These are phyloP conservation scores for Eciton burchellii DNA, from an alignment of 1,140 invertebrate species.

Conservation along the genomic window DNA sequence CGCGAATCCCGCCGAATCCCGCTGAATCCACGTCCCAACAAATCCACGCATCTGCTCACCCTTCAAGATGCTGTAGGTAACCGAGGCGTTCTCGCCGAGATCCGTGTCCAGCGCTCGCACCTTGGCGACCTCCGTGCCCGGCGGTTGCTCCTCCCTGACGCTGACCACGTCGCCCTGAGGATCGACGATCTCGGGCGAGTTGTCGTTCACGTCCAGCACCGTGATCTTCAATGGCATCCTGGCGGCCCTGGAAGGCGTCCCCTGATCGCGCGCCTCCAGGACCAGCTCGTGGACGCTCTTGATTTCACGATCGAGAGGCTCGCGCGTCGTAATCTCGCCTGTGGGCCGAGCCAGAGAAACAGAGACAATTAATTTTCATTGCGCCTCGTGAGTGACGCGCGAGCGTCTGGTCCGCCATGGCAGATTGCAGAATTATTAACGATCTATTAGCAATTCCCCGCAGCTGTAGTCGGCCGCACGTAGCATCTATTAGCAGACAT, in stretches of 20 bases:
- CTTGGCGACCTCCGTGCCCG: constrained; percentile 93
- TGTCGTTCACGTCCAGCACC: constrained; percentile 96
- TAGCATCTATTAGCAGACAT: constrained; percentile 22
- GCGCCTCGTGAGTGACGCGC: neutral
- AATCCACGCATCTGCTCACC: constrained; percentile 83
- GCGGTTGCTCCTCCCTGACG: constrained; percentile 94
- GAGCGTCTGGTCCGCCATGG: neutral
- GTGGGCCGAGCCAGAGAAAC: constrained; percentile 8
- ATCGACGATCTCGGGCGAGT: constrained; percentile 94
- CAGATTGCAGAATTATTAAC: constrained; percentile 41
- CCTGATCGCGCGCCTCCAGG: constrained; percentile 94
- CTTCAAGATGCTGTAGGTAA: constrained; percentile 94
- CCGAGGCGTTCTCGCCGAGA: constrained; percentile 93
- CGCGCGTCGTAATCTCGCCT: constrained; percentile 94
- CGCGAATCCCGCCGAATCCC: neutral
- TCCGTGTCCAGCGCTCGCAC: constrained; percentile 95
- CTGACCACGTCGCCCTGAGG: constrained; percentile 94
- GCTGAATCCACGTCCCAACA: neutral
- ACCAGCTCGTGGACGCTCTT: constrained; percentile 92
- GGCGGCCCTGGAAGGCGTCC: constrained; percentile 90
- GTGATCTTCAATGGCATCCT: constrained; percentile 91
- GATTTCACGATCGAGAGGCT: constrained; percentile 93
- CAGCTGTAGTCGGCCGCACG: constrained; percentile 4
- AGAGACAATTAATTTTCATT: constrained; percentile 28
- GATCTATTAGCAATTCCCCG: constrained; percentile 51